Evolutionary conservation across 2,888 invertebrate species (phyloP).

Genomic region (Synanthedon formicaeformis): DNA sequence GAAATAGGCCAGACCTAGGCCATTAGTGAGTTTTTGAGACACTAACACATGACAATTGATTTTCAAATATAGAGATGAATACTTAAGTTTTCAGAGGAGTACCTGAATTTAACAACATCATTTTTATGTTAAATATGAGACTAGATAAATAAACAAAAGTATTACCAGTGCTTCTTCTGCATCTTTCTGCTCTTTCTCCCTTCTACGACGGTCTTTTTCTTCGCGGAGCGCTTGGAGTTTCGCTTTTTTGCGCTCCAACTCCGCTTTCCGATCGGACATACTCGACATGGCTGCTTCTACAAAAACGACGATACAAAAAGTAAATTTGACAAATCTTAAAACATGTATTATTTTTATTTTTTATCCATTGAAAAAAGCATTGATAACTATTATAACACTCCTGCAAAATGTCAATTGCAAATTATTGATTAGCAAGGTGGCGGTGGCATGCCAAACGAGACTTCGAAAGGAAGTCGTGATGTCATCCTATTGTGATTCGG

Average conservation of each 20-base stretch:
- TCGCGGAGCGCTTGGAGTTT: slow-evolving; percentile 90
- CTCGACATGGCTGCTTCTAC: slow-evolving; percentile 43
- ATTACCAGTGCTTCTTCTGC: slow-evolving; percentile 76
- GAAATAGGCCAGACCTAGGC: too few relatives aligned
- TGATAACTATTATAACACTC: background rate
- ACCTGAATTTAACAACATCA: too few relatives aligned
- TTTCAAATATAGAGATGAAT: too few relatives aligned
- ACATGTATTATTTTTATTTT: too few relatives aligned
- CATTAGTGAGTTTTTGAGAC: too few relatives aligned
- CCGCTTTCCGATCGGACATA: slow-evolving; percentile 92
- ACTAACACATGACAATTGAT: too few relatives aligned
- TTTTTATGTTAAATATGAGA: too few relatives aligned
- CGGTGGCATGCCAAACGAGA: background rate
- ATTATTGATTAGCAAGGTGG: background rate
- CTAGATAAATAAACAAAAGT: too few relatives aligned
- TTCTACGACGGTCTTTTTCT: slow-evolving; percentile 86
- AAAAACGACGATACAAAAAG: background rate
- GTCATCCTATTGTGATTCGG: slow-evolving; percentile 24
- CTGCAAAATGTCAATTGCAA: too few relatives aligned
- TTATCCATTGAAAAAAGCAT: too few relatives aligned
- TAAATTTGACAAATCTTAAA: too few relatives aligned
- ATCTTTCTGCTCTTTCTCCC: slow-evolving; percentile 90
- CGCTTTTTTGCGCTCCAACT: slow-evolving; percentile 91
- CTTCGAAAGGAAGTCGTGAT: slow-evolving; percentile 18
- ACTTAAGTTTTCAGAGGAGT: too few relatives aligned